phyloP scores from a whole-genome alignment of 2,797 vertebrate species.

The Thaleichthys pacificus region DNA sequence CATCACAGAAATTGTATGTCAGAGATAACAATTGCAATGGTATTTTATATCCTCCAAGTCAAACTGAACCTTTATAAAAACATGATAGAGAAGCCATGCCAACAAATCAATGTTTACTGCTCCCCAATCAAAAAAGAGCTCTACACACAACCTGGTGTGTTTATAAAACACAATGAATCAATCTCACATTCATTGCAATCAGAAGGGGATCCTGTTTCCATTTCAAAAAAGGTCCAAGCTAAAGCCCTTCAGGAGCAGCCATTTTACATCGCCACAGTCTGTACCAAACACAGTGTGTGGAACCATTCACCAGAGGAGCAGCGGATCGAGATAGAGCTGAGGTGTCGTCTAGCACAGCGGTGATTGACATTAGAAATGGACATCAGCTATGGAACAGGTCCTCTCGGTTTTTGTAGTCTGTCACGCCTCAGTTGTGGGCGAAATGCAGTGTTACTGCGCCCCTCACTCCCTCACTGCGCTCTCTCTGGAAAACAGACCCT shows the following conservation, averaged over 20 bases:
- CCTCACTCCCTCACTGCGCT: conserved; percentile 37
- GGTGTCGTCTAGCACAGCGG: conserved; percentile 24
- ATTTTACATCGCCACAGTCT: conserved; percentile 71
- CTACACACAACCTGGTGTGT: conserved; percentile 26
- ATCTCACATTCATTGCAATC: conserved; percentile 41
- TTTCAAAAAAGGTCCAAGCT: conserved; percentile 70
- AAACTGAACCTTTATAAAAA: not conserved
- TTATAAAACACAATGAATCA: conserved; percentile 32
- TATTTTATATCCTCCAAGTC: not conserved
- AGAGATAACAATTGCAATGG: not conserved
- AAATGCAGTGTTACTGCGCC: conserved; percentile 16
- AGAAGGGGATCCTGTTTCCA: conserved; percentile 58
- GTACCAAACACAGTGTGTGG: conserved; percentile 57
- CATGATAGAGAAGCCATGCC: conserved; percentile 15
- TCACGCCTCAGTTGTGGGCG: conserved; percentile 26
- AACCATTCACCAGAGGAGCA: conserved; percentile 57
- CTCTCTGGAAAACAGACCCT: conserved; percentile 58
- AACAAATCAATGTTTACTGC: conserved; percentile 25
- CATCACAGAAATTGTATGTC: not conserved
- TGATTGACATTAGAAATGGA: conserved; percentile 38
- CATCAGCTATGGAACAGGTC: conserved; percentile 31
- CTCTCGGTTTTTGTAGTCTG: conserved; percentile 35
- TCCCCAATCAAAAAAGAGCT: conserved; percentile 37
- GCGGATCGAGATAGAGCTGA: conserved; percentile 11
- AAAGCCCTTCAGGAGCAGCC: conserved; percentile 72